These are phyloP conservation scores for Antidorcas marsupialis DNA, from an alignment of 2,113 vertebrate species.

Conservation along the genomic window DNA sequence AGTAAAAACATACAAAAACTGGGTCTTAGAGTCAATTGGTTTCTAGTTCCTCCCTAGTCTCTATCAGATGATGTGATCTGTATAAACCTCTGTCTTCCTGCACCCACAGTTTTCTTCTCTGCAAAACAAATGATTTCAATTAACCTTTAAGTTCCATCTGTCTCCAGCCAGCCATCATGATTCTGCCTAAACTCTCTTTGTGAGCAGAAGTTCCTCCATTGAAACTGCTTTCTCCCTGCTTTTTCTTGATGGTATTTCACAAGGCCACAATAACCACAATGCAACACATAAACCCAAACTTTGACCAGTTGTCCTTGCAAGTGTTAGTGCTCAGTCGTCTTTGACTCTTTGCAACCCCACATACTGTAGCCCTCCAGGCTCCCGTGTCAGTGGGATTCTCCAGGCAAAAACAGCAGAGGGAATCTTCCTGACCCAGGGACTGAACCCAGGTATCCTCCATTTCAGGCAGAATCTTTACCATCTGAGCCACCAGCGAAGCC, in stretches of 20 bases:
- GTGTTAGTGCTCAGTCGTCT: neutral
- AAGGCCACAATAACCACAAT: neutral
- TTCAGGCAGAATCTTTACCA: neutral
- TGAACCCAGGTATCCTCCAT: neutral
- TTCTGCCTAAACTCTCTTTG: neutral
- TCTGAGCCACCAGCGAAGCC: neutral
- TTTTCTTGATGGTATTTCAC: neutral
- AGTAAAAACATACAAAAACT: neutral
- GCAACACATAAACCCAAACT: neutral
- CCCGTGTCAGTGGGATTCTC: neutral
- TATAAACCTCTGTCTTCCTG: neutral
- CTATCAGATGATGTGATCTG: neutral
- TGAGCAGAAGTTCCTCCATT: neutral
- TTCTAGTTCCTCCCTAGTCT: neutral
- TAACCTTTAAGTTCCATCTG: neutral
- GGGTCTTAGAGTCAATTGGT: neutral
- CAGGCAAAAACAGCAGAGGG: neutral
- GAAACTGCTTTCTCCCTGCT: neutral
- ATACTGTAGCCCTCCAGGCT: neutral
- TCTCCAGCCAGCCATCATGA: neutral
- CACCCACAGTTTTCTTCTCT: neutral
- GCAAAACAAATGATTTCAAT: neutral
- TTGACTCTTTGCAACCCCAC: neutral
- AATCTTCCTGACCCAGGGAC: neutral
- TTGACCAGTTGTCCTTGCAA: neutral